A percentile compares a stretch with the other conserved stretches of the same genome.
Conservation (phyloP, 2,113 vertebrate genomes). For the Bubo bubo region DNA sequence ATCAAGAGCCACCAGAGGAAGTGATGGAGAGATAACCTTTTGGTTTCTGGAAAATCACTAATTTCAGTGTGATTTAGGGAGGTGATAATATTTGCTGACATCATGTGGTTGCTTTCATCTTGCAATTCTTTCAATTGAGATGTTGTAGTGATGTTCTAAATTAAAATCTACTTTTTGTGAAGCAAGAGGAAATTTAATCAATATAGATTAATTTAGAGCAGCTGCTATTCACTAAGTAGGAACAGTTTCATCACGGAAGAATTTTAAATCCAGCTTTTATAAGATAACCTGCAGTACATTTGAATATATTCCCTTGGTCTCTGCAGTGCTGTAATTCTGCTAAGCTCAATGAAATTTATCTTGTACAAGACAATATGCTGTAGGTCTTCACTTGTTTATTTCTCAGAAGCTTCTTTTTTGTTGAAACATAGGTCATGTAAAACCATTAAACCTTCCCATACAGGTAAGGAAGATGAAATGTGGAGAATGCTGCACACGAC, state of each 20-base stretch:
- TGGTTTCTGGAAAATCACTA: not conserved
- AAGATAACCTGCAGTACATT: slow-evolving; percentile 28
- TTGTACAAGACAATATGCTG: not conserved
- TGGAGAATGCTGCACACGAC: not conserved
- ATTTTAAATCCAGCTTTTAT: slow-evolving; percentile 46
- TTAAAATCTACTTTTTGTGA: slow-evolving; percentile 4
- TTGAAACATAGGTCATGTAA: not conserved
- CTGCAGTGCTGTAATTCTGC: slow-evolving; percentile 38
- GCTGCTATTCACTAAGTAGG: slow-evolving; percentile 38
- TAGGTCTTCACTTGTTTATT: slow-evolving; percentile 57
- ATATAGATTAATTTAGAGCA: slow-evolving; percentile 59
- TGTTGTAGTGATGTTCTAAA: slow-evolving; percentile 27
- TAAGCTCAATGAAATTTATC: slow-evolving; percentile 33
- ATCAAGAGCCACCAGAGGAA: not conserved
- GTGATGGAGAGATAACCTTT: not conserved
- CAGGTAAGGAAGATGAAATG: not conserved
- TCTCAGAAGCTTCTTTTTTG: slow-evolving; percentile 2
- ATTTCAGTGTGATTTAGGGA: slow-evolving; percentile 13
- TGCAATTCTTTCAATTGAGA: slow-evolving; percentile 36
- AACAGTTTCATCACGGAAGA: slow-evolving; percentile 38
- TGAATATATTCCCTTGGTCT: slow-evolving; percentile 31
- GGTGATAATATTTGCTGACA: slow-evolving; percentile 42
- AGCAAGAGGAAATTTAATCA: slow-evolving; percentile 49
- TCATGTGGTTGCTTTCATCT: slow-evolving; percentile 15
- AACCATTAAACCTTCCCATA: not conserved